Base-by-base conservation (phyloP, 1,140 invertebrate genomes). In the Wasmannia auropunctata region DNA sequence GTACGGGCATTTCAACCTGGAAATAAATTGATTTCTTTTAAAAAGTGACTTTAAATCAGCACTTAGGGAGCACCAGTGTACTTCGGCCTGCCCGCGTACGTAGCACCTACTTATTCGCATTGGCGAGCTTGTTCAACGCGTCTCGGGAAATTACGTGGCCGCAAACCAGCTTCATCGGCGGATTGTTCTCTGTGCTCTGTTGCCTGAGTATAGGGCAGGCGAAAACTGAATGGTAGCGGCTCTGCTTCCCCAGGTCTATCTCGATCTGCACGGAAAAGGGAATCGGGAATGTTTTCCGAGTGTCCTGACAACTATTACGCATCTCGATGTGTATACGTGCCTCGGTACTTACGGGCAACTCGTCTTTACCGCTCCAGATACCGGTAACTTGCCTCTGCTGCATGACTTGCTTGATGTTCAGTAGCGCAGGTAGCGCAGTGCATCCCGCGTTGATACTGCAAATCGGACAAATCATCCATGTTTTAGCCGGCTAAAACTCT, bases 101-200 rank as follows among this genome's bases (percentile, higher is more conserved):
- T 86, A 91, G 92, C 40, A 93, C 96, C 95, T 96, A 99, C 98
- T 99, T 99, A 94, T 98, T 98, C 28, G 98, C 98, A 93, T 97
- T 98, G 74, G 98, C 97, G 76, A 99, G 96, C 96, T 99, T 99
- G 93, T 98, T 98, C 51, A 99, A 96, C 67, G 99, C 99, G 95
- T 99, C 99, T 88, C 98, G 96, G 2, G 99, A 99, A 88, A 99
- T 99, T 58, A 99, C 99, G 96, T 99, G 99, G 31, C 99, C 99
- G 95, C 99, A 99, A 0, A 98, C 97, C 49, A 99, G 96, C 88
- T 98, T 96, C 97, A 99, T 99, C 19, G 99, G 99, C 77, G 99
- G 99, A 96, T 99, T 99, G 86, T 96, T 96, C 90, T 99, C 98
- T 14, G 98, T 98, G 65, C 98, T 98, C 95, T 99, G 99, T 95